phyloP scores from a whole-genome alignment of 2,888 invertebrate species.

The Oscheius onirici region DNA sequence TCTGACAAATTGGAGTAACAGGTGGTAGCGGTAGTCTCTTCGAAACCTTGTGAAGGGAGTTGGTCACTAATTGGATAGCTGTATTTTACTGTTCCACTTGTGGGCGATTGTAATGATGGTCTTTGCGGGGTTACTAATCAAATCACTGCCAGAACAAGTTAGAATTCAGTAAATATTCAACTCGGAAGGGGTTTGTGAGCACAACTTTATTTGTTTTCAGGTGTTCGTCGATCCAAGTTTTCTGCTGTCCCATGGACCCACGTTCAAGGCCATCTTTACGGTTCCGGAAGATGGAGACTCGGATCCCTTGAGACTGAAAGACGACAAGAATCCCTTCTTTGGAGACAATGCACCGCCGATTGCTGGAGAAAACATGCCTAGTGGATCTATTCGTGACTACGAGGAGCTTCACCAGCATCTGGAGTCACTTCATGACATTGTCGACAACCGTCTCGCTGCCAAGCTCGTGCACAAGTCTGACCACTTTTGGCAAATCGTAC shows the following conservation, averaged over 20 bases:
- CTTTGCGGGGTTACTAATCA: constrained; percentile 6
- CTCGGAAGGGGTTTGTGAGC: not conserved
- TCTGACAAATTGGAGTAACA: not conserved
- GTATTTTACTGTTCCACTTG: not conserved
- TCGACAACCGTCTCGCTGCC: constrained; percentile 64
- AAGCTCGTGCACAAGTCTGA: constrained; percentile 79
- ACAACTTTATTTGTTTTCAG: constrained; percentile 43
- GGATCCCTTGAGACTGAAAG: constrained; percentile 45
- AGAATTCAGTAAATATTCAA: constrained; percentile 4
- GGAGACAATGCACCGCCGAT: constrained; percentile 38
- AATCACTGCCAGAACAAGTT: constrained; percentile 16
- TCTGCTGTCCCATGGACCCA: constrained; percentile 51
- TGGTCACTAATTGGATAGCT: no score
- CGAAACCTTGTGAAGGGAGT: not conserved
- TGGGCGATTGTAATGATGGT: not conserved
- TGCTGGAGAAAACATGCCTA: constrained; percentile 20
- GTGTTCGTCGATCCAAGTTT: constrained; percentile 65
- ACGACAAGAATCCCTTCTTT: constrained; percentile 27
- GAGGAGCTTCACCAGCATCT: constrained; percentile 57
- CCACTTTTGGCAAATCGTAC: constrained; percentile 80
- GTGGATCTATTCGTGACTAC: constrained; percentile 50
- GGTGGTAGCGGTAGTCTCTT: not conserved
- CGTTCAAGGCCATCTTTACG: constrained; percentile 66
- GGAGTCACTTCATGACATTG: constrained; percentile 67
- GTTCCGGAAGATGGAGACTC: constrained; percentile 52